phyloP scores from a whole-genome alignment of 2,888 invertebrate species.

The Omphaloscelis lunosa region DNA sequence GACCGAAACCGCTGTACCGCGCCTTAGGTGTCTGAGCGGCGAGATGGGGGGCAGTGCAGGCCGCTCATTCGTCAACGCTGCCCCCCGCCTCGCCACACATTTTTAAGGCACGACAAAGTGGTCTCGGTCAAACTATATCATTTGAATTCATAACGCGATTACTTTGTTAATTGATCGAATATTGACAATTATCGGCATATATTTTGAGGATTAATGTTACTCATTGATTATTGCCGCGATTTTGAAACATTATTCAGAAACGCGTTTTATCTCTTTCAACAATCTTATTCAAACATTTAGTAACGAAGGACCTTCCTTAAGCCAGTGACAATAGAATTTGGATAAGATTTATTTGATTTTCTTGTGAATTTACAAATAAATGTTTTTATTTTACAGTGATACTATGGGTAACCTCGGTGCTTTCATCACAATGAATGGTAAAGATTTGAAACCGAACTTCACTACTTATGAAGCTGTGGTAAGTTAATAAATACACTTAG shows the following conservation, averaged over 20 bases:
- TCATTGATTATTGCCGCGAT: background rate
- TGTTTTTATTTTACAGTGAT: constrained; percentile 93
- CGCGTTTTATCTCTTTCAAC: constrained; percentile 7
- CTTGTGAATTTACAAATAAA: background rate
- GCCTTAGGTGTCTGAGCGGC: background rate
- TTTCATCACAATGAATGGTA: constrained; percentile 98
- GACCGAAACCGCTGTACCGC: too few relatives aligned
- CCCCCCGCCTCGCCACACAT: too few relatives aligned
- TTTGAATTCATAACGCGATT: background rate
- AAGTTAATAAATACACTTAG: constrained; percentile 69
- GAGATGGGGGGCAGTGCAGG: too few relatives aligned
- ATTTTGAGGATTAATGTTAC: background rate
- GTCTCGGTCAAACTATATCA: too few relatives aligned
- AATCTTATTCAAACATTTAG: background rate
- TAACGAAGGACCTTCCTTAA: background rate
- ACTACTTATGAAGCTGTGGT: constrained; percentile 98
- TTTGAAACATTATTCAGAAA: too few relatives aligned
- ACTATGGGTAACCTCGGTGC: constrained; percentile 99
- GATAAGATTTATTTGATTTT: too few relatives aligned
- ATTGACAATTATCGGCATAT: background rate
- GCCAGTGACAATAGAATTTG: too few relatives aligned
- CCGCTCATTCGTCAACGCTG: too few relatives aligned
- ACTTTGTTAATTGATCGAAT: background rate
- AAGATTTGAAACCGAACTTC: constrained; percentile 97
- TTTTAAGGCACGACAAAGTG: too few relatives aligned